Evolutionary conservation across 2,888 invertebrate genomes (phyloP), one percentile per base, ranked within the genome.

Genomic region (Cataglyphis albicans): DNA sequence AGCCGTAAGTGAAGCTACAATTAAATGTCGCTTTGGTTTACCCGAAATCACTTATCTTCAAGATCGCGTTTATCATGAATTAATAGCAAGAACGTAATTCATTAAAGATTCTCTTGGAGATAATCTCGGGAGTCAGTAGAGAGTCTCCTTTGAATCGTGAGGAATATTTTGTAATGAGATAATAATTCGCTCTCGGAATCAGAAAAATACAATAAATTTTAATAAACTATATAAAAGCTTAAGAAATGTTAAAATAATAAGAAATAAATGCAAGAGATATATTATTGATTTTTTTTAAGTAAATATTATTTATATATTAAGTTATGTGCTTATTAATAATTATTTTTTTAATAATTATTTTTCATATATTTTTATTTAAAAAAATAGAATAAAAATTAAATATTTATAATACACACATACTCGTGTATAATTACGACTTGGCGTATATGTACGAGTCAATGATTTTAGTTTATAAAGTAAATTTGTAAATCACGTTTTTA

Each of bases 1-100:
- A 83, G 48, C 68, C 85, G 85, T 84, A 84, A 86, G 74, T 85
- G 81, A 84, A 88, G 41, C 38, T 38, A 65, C 41, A 41, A 15
- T 7, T 48, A 63, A 55, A 75, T 64, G 12, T 64, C 9, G 52
- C 12, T 12, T 32, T 0, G 41, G 4, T 15, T 61, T 10, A 44
- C 32, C 15, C 10, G 12, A 38, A 75, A 52, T 41, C n/a, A 12
- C 32, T 52, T 25, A n/a, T 52, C 32, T 72, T 25, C 10, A 9
- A 7, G 29, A 12, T 35, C 25, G 12, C 52, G 18, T 64, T 75
- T 55, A 12, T 12, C 9, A 5, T 3, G 38, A 38, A 25, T 38
- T 64, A 76, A 65, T 29, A 18, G n/a, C 12, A 55, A 29, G 55
- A 76, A 48, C 21, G 9, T 32, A 63, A 75, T 21, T 21, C 15